phyloP scores from a whole-genome alignment of 2,888 invertebrate species.

The Protula sp. region DNA sequence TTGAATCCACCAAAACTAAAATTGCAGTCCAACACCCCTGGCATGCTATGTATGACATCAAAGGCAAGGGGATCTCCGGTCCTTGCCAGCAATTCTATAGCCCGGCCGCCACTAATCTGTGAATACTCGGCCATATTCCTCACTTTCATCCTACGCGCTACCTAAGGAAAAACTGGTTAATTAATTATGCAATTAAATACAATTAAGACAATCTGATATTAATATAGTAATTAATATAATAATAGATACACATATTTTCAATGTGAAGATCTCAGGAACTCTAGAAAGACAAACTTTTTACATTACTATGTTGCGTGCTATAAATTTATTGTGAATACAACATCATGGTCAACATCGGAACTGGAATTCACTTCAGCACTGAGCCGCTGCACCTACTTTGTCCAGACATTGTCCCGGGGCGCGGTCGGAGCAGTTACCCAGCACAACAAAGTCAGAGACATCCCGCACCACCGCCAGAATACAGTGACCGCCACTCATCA shows the following conservation, averaged over 20 bases:
- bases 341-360: too few species aligned
- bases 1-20: slow-evolving; percentile 79
- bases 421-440: slow-evolving; percentile 77
- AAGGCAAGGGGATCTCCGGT: slow-evolving; percentile 56
- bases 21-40: slow-evolving; percentile 69
- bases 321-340: too few species aligned
- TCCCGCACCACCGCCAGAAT: slow-evolving; percentile 65
- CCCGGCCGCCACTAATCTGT: slow-evolving; percentile 74
- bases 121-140: slow-evolving; percentile 70
- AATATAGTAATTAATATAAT: too few species aligned
- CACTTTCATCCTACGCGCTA: slow-evolving; percentile 77
- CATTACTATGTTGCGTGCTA: too few species aligned
- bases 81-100: slow-evolving; percentile 76
- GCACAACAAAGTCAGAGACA: slow-evolving; percentile 70
- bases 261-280: too few species aligned
- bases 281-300: too few species aligned
- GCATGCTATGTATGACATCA: slow-evolving; percentile 49
- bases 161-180: too few species aligned
- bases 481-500: slow-evolving; percentile 92
- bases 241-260: too few species aligned
- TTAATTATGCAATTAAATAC: too few species aligned
- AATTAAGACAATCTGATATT: too few species aligned
- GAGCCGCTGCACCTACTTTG: too few species aligned
- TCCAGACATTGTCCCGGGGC: slow-evolving; percentile 92
- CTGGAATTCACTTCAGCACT: too few species aligned